Percentiles rank a stretch among this genome's conserved stretches.
Evolutionary conservation across 2,113 vertebrate species (phyloP).

Genomic region (Gadus macrocephalus): DNA sequence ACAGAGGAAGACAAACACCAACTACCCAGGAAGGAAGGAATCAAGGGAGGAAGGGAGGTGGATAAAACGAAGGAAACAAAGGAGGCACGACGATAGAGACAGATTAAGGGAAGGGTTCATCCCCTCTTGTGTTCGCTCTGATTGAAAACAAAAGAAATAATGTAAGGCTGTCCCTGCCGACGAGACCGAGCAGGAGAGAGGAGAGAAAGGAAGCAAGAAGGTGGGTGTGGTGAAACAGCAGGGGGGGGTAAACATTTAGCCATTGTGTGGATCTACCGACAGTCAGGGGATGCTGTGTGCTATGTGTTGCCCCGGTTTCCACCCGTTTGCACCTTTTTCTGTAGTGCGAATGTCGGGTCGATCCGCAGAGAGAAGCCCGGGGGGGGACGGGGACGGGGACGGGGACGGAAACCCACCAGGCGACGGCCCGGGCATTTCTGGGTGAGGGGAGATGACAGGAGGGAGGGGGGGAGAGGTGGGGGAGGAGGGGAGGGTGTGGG

Average conservation of each 20-base stretch:
- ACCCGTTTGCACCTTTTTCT: slow-evolving; percentile 4
- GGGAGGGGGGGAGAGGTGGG: slow-evolving; percentile 7
- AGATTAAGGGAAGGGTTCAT: neutral
- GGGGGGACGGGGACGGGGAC: neutral
- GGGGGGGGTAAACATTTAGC: slow-evolving; percentile 50
- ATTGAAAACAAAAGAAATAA: neutral
- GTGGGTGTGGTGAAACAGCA: slow-evolving; percentile 30
- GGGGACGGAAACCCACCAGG: slow-evolving; percentile 11
- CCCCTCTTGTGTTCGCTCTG: no score
- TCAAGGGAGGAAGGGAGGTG: neutral
- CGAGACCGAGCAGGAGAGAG: neutral
- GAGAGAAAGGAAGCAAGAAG: slow-evolving; percentile 2
- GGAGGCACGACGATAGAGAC: neutral
- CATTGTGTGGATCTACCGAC: slow-evolving; percentile 18
- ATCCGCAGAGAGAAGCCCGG: neutral
- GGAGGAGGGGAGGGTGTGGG: slow-evolving; percentile 13
- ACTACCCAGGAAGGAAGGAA: slow-evolving; percentile 7
- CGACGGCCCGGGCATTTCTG: slow-evolving; percentile 40
- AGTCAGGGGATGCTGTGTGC: neutral
- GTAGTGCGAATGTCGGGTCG: slow-evolving; percentile 1
- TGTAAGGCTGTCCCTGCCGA: neutral
- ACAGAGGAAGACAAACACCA: slow-evolving; percentile 18
- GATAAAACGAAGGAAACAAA: slow-evolving; percentile 11
- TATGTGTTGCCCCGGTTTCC: slow-evolving; percentile 21
- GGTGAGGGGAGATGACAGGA: slow-evolving; percentile 40